These are phyloP conservation scores for Meliscaeva auricollis DNA, from an alignment of 2,888 invertebrate species.

Conservation along the genomic window DNA sequence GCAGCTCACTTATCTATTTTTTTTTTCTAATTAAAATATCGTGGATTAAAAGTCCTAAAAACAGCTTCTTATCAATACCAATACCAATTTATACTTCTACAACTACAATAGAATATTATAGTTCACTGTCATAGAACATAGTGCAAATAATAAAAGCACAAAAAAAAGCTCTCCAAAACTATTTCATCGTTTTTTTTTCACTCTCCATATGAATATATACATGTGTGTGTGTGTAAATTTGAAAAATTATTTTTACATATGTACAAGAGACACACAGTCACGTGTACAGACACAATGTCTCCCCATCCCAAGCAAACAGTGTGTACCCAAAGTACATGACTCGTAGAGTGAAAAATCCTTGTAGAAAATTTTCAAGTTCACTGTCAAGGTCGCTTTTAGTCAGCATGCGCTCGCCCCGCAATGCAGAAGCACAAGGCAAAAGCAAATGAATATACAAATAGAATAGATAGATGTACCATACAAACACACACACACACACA, in stretches of 20 bases:
- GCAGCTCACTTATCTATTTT: background rate
- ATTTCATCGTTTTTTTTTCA: slow-evolving; percentile 14
- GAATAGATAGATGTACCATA: background rate
- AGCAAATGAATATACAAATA: background rate
- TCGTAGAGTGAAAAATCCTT: slow-evolving; percentile 80
- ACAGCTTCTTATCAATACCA: background rate
- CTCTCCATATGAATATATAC: background rate
- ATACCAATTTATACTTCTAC: background rate
- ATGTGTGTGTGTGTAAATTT: background rate
- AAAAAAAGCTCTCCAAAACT: slow-evolving; percentile 13
- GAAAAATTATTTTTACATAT: slow-evolving; percentile 43
- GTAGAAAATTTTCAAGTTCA: slow-evolving; percentile 88
- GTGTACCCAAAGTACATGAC: slow-evolving; percentile 60
- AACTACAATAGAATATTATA: background rate
- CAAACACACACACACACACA: background rate
- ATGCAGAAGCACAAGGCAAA: slow-evolving; percentile 86
- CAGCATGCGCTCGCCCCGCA: slow-evolving; percentile 88
- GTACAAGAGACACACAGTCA: slow-evolving; percentile 60
- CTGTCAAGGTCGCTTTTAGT: slow-evolving; percentile 91
- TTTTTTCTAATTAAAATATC: background rate
- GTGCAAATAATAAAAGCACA: slow-evolving; percentile 13
- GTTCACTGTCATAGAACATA: background rate
- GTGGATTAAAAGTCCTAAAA: background rate
- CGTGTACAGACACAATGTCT: slow-evolving; percentile 72
- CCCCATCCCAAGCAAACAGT: slow-evolving; percentile 43